These are phyloP conservation scores for Pterostichus madidus DNA, from an alignment of 2,888 invertebrate species.

Conservation along the genomic window DNA sequence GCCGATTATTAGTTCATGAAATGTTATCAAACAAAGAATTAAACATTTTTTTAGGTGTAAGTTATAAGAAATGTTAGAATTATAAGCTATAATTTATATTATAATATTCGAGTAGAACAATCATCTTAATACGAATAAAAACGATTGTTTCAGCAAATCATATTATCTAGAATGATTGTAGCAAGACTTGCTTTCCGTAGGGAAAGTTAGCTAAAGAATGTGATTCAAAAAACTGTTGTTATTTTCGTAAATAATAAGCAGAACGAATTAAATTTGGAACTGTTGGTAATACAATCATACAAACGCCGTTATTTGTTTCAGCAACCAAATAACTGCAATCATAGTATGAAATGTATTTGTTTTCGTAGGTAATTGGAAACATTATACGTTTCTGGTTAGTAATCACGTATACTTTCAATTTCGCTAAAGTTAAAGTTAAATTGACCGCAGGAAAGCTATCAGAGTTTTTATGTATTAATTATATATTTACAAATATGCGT, in stretches of 20 bases:
- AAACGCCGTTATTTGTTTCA: slow-evolving; percentile 1
- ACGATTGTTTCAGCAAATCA: neutral
- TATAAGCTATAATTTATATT: no score
- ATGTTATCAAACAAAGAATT: no score
- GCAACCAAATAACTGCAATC: slow-evolving; percentile 6
- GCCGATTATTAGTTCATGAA: no score
- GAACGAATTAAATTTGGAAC: neutral
- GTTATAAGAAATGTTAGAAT: no score
- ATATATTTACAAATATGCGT: neutral
- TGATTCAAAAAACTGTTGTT: neutral
- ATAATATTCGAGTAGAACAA: no score
- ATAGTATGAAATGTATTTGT: neutral
- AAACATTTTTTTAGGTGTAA: no score
- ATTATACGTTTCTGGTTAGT: neutral
- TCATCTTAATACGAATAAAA: no score
- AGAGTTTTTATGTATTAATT: neutral
- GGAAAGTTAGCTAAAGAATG: neutral
- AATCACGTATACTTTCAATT: neutral
- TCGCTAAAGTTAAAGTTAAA: neutral
- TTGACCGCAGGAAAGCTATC: neutral
- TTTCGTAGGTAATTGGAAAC: neutral
- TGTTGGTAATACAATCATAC: neutral
- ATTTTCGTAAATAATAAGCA: slow-evolving; percentile 4
- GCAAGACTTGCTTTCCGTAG: neutral
- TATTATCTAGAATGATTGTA: neutral